Conservation (phyloP, 1,140 invertebrate genomes). For the Vanessa atalanta region DNA sequence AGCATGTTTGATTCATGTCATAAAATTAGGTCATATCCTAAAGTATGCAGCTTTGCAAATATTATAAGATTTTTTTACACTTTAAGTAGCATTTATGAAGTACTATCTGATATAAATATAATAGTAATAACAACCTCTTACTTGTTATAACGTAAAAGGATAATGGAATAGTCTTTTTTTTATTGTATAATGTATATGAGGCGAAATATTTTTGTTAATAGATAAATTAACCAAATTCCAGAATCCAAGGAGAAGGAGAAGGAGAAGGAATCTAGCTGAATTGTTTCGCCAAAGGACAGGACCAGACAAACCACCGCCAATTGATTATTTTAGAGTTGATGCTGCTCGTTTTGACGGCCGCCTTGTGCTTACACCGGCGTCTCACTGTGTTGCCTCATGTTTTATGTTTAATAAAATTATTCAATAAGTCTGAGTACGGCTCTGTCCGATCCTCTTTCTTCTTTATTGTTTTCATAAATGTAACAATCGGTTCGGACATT, state of each 20-base stretch:
- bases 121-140: too few relatives aligned
- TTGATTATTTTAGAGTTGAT: slow-evolving; percentile 77
- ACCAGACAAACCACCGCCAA: slow-evolving; percentile 79
- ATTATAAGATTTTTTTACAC: too few relatives aligned
- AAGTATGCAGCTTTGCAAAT: too few relatives aligned
- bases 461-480: slow-evolving; percentile 38
- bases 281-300: slow-evolving; percentile 67
- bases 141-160: too few relatives aligned
- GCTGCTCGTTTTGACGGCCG: slow-evolving; percentile 52
- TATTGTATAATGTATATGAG: neutral
- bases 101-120: too few relatives aligned
- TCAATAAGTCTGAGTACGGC: slow-evolving; percentile 61
- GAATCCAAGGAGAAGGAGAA: slow-evolving; percentile 73
- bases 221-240: slow-evolving; percentile 42
- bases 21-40: too few relatives aligned
- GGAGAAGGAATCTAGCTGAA: slow-evolving; percentile 79
- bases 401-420: slow-evolving; percentile 42
- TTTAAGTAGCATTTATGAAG: too few relatives aligned
- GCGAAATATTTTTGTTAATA: neutral
- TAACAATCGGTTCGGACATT: slow-evolving; percentile 50
- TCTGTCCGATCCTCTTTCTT: slow-evolving; percentile 49
- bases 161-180: neutral
- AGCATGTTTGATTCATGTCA: too few relatives aligned
- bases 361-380: slow-evolving; percentile 43
- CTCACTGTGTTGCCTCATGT: slow-evolving; percentile 66